Base-by-base conservation (phyloP, 2,113 vertebrate genomes). In the Cebus imitator region DNA sequence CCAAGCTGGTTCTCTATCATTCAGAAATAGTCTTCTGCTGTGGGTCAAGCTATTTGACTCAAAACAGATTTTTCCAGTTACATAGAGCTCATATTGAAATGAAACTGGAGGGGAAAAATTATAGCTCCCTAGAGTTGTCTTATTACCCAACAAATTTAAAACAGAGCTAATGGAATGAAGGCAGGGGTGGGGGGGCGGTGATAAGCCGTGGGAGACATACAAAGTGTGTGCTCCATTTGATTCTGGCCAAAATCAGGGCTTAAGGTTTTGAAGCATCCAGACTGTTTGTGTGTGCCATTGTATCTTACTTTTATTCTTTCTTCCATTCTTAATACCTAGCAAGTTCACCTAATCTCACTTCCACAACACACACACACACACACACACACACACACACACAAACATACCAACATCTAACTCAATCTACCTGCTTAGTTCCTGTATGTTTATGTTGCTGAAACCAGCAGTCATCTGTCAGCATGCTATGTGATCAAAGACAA, bases 11-110 rank as follows among this genome's bases (percentile, higher is more conserved):
- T 94, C 79, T 95, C 73, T 82, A 80, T 91, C 78, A 95, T 86
- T 79, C 70, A 90, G 79, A 96, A 97, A 96, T 66, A 91, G 50
- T 75, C 57, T 85, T 64, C 91, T 40, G 52, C 50, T 90, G 30
- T 95, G 43, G 17, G 78, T 97, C 83, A 91, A 79, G 48, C 52
- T 94, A 87, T 93, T 96, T 84, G 83, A 87, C 79, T 96, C 80
- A 73, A 87, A 86, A 97, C 79, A 95, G 73, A 92, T 87, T 96
- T 97, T 97, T 97, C 50, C 75, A 91, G 64, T 85, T 97, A 97
- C 21, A 76, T 2, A 92, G 80, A 95, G 35, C 10, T 95, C 37
- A 25, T 90, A 95, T 57, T 86, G 87, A 97, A 95, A 95, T 95
- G 85, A 95, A 97, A 90, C 45, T 68, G 16, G 32, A 61, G 37